Base-by-base conservation (phyloP, 1,140 invertebrate genomes). In the Drosophila chauvacae region DNA sequence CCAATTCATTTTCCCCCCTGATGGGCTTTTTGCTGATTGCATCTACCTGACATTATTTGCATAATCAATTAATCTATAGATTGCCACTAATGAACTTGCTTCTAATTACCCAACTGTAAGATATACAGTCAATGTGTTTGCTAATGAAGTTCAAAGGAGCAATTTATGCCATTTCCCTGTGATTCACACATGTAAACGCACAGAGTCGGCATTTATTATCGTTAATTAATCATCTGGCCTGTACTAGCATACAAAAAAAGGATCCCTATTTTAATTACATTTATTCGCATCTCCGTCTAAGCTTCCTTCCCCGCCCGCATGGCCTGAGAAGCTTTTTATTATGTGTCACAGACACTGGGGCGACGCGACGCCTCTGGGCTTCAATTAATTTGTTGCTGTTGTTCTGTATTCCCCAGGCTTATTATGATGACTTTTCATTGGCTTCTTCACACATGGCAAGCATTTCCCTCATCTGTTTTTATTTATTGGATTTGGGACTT, bases 401-500 rank as follows among this genome's bases (percentile, higher is more conserved):
- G 76, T 47, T 68, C 50, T 28, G 30, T 55, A 81, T 86, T 86
- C 78, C 82, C 82, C 59, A 9, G 51, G 61, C 82, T 81, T 85
- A 81, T 86, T 85, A 85, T 85, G 64, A 85, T 80, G 62, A 77
- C 68, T 77, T 69, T 85, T 76, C 81, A 66, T 57, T 69, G 81
- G 72, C 61, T 58, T 39, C 44, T 60, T 18, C 70, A 72, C 68
- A 73, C 70, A 72, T 44, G 66, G 14, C 65, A 48, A 71, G 65
- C 65, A 35, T 39, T 56, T 56, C 53, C 61, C 53, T 45, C 48
- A 53, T 66, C 70, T 77, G 77, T 62, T 81, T 75, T 85, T 79
- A 85, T 83, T 90, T 90, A 88, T 88, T 90, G 85, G 84, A 87
- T 87, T 88, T 87, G 85, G 85, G 81, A 88, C 81, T 81, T 90